Evolutionary conservation across 2,888 invertebrate genomes (phyloP).

Genomic region (Anticlea derivata): DNA sequence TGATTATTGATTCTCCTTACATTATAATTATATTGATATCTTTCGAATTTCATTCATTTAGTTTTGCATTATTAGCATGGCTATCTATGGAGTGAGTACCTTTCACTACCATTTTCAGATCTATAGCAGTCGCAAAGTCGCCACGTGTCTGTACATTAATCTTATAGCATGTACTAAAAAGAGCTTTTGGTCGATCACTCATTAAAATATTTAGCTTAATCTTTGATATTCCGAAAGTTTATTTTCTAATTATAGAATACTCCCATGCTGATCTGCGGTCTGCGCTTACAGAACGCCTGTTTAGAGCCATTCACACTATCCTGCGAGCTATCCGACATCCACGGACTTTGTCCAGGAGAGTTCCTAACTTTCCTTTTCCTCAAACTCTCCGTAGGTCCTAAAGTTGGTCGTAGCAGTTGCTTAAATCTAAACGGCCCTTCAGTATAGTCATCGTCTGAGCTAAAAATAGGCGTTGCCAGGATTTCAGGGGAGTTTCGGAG

Average conservation of each 20-base stretch:
- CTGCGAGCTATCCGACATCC: conserved; percentile 79
- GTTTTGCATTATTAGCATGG: too few species aligned
- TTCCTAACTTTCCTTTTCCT: conserved; percentile 85
- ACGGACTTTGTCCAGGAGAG: conserved; percentile 70
- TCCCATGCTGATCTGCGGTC: conserved; percentile 79
- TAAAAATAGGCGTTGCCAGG: conserved; percentile 72
- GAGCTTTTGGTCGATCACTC: too few species aligned
- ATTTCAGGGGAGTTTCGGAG: conserved; percentile 78
- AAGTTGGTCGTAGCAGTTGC: conserved; percentile 85
- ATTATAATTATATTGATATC: too few species aligned
- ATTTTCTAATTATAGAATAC: conserved; percentile 67
- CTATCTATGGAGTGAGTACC: too few species aligned
- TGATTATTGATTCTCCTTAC: too few species aligned
- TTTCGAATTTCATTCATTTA: too few species aligned
- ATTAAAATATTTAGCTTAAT: too few species aligned
- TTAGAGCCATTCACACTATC: conserved; percentile 69
- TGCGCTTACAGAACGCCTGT: conserved; percentile 67
- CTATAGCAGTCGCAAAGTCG: too few species aligned
- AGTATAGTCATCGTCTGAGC: conserved; percentile 81
- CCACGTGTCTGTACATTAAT: too few species aligned
- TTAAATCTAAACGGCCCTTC: conserved; percentile 88
- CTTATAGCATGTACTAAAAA: too few species aligned
- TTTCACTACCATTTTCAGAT: too few species aligned
- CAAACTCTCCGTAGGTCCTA: conserved; percentile 87
- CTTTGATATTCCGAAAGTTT: not conserved